phyloP scores from a whole-genome alignment of 2,113 vertebrate genomes.

The Mus pahari region DNA sequence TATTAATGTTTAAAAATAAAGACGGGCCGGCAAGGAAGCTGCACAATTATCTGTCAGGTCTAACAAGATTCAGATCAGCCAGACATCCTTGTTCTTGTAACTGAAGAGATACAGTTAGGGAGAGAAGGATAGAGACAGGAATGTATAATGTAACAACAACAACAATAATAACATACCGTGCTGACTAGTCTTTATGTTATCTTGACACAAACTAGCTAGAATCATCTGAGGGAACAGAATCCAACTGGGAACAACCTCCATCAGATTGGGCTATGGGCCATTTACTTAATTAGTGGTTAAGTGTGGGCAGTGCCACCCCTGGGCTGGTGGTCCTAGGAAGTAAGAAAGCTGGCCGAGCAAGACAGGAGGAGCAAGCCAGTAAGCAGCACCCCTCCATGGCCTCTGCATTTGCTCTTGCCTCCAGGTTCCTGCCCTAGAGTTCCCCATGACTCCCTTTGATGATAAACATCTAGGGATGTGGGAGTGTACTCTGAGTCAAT shows the following conservation, averaged over 20 bases:
- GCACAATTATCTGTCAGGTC: conserved; percentile 48
- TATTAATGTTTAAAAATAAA: conserved; percentile 80
- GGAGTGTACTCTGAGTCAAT: neutral
- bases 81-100: conserved; percentile 44
- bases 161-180: neutral
- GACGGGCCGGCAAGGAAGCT: conserved; percentile 65
- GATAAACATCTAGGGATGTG: neutral
- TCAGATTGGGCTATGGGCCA: neutral
- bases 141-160: conserved; percentile 9
- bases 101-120: conserved; percentile 53
- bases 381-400: neutral
- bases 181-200: neutral
- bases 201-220: neutral
- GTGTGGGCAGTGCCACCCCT: neutral
- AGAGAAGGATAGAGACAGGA: neutral
- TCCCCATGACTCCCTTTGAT: neutral
- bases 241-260: too few species aligned
- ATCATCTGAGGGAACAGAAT: neutral
- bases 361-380: neutral
- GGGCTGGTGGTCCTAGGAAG: neutral
- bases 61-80: conserved; percentile 39
- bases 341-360: neutral
- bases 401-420: neutral
- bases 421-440: neutral
- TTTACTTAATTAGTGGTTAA: neutral